A percentile compares a stretch with the other conserved stretches of the same genome.
These are phyloP conservation scores for Megalops atlanticus DNA, from an alignment of 2,113 vertebrate genomes.

Conservation along the genomic window DNA sequence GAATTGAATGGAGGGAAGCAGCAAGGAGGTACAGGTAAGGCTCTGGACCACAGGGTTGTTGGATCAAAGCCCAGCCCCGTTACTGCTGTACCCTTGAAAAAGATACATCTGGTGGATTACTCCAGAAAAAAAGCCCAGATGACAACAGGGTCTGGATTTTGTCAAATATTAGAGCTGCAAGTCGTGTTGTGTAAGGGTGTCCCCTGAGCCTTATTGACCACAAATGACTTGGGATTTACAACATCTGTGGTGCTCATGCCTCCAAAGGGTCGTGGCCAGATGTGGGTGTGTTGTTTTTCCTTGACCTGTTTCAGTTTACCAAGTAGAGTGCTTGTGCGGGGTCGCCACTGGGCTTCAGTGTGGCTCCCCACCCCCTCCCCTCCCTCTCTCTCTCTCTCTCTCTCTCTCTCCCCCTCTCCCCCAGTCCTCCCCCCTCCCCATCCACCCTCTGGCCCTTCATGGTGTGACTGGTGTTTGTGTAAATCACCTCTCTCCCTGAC, in stretches of 20 bases:
- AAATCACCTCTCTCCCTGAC: constrained; percentile 9
- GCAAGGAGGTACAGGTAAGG: not conserved
- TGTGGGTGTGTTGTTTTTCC: not conserved
- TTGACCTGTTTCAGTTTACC: not conserved
- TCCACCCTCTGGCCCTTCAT: not conserved
- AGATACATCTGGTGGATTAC: not conserved
- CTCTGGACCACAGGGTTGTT: not conserved
- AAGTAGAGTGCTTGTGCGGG: not conserved
- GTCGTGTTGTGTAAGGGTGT: not conserved
- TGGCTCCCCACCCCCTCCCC: not conserved
- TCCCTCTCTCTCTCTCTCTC: not conserved
- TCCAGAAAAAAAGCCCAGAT: not conserved
- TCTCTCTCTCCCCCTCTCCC: not conserved
- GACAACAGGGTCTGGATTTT: not conserved
- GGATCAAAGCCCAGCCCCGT: not conserved
- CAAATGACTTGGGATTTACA: not conserved
- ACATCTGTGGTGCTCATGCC: not conserved
- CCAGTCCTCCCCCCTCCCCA: not conserved
- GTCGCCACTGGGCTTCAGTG: not conserved
- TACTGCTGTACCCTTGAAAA: constrained; percentile 3
- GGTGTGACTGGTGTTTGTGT: constrained; percentile 8
- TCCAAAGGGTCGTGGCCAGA: not conserved
- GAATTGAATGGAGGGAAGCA: not conserved
- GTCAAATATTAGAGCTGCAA: not conserved
- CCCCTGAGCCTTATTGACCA: constrained; percentile 2